Base-by-base conservation (phyloP, 2,888 invertebrate species). In the Arge pagana region DNA sequence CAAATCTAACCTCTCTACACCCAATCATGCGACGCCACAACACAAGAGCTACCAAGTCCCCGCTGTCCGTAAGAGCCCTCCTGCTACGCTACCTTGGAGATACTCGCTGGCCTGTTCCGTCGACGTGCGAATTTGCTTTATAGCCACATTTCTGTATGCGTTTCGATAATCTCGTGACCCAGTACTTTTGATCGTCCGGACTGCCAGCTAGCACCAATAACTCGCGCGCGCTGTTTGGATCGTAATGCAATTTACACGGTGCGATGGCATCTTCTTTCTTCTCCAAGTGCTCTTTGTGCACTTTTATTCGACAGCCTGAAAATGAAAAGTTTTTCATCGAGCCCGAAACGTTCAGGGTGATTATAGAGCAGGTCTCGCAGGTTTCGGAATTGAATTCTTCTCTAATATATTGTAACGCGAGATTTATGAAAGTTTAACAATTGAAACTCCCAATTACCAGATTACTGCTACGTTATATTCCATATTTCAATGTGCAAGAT, bases 201-300 rank as follows among this genome's bases (percentile, higher is more conserved):
- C 86, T 87, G 49, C 87, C 82, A 55, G 97, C 96, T 72, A 97
- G 83, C 67, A 97, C 82, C 64, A 98, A 82, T 78, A 98, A 83
- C 79, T 98, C 97, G 72, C 96, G 92, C 70, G 97, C 96, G 72
- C 87, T 87, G 68, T 89, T 90, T 58, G 94, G 93, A 83, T 97
- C 96, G 68, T 92, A 93, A 78, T 95, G 94, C 61, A 97, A 85
- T 82, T 96, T 97, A 81, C 97, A 98, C 39, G 96, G 96, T 59
- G 93, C 93, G 72, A 96, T 87, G 57, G 87, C 85, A 76, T 92
- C 92, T 74, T 89, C 89, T 67, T 86, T 85, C 66, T 86, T 87
- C 67, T 91, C 89, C 76, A 93, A 86, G 83, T 99, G 98, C 75
- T 98, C 97, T 78, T 93, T 93, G 80, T 99, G 98, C 71, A 98